A percentile compares a stretch with the other conserved stretches of the same genome.
phyloP scores from a whole-genome alignment of 1,140 invertebrate genomes.

The Cydia amplana region DNA sequence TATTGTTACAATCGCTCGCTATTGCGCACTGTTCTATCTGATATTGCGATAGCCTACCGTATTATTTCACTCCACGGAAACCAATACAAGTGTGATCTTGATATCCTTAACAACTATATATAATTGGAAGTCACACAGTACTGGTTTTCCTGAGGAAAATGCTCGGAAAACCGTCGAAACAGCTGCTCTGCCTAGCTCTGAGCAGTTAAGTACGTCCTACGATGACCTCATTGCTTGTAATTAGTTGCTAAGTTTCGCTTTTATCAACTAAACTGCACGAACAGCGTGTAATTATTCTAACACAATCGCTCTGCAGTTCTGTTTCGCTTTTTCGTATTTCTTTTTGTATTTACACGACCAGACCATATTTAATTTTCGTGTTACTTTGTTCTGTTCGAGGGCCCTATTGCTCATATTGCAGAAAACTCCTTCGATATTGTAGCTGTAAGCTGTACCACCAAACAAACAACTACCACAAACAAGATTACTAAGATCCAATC shows the following conservation, averaged over 20 bases:
- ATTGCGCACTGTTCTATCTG: slow-evolving; percentile 54
- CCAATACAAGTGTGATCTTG: not conserved
- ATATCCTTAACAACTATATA: not conserved
- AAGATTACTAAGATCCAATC: not conserved
- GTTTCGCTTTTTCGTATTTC: not conserved
- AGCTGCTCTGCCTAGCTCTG: slow-evolving; percentile 35
- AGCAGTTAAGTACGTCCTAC: slow-evolving; percentile 40
- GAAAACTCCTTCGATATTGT: not conserved
- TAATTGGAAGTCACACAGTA: not conserved
- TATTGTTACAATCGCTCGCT: slow-evolving; percentile 55
- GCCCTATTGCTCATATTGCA: not conserved
- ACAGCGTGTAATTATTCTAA: not conserved
- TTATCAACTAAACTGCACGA: slow-evolving; percentile 44
- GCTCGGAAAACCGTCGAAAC: not conserved
- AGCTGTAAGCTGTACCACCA: slow-evolving; percentile 9
- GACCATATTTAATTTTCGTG: not conserved
- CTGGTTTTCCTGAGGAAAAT: not conserved
- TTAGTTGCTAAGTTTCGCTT: slow-evolving; percentile 48
- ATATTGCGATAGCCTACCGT: not conserved
- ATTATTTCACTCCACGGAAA: not conserved
- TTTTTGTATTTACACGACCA: not conserved
- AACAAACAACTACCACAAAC: not conserved
- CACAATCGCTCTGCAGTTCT: not conserved
- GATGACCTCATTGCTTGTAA: slow-evolving; percentile 53
- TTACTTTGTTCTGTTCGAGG: not conserved